phyloP scores from a whole-genome alignment of 2,113 vertebrate species.

The Solea solea region DNA sequence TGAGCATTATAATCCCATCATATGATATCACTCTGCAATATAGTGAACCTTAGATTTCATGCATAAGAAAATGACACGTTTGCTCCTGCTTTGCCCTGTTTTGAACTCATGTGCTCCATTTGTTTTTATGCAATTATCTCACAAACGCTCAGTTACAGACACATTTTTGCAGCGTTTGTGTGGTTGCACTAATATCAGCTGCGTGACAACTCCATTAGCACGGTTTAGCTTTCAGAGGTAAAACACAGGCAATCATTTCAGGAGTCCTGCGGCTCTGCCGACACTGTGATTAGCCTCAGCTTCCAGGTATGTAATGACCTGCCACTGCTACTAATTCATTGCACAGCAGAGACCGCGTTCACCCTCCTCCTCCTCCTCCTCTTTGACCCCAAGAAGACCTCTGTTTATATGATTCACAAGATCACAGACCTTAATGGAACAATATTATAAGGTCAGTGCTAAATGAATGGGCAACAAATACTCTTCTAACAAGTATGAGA shows the following conservation, averaged over 20 bases:
- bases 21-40: slow-evolving; percentile 34
- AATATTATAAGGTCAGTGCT: background rate
- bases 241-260: slow-evolving; percentile 56
- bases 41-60: slow-evolving; percentile 15
- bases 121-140: slow-evolving; percentile 33
- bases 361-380: background rate
- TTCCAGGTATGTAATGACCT: slow-evolving; percentile 68
- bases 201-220: slow-evolving; percentile 63
- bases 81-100: slow-evolving; percentile 18
- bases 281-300: slow-evolving; percentile 41
- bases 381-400: slow-evolving; percentile 1
- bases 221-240: slow-evolving; percentile 74
- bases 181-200: slow-evolving; percentile 54
- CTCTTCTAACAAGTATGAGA: too few species aligned
- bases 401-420: slow-evolving; percentile 16
- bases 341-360: slow-evolving; percentile 44
- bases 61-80: slow-evolving; percentile 13
- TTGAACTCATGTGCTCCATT: slow-evolving; percentile 16
- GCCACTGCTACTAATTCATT: slow-evolving; percentile 74
- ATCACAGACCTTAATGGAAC: background rate
- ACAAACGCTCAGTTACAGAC: slow-evolving; percentile 53
- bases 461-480: background rate
- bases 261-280: slow-evolving; percentile 29
- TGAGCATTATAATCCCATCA: slow-evolving; percentile 26
- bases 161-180: slow-evolving; percentile 46